Base-by-base conservation (phyloP, 2,797 vertebrate genomes). In the Onychomys leucogaster region DNA sequence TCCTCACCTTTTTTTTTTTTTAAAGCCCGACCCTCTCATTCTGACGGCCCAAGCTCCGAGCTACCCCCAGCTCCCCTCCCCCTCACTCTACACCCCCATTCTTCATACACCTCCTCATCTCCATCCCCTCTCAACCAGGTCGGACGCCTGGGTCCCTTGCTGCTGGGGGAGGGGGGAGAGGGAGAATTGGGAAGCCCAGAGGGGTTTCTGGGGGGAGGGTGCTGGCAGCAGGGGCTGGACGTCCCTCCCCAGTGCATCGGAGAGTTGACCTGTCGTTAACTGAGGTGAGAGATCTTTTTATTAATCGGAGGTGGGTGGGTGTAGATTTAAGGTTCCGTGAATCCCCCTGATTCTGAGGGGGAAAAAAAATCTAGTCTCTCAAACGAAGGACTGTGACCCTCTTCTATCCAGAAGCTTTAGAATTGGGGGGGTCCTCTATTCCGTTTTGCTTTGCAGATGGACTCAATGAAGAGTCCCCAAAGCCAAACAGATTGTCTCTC, bases 241-340 rank as follows among this genome's bases (percentile, higher is more conserved):
- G n/a, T 90, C 65, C 92, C 91, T 89, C 80, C 96, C 73, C 96
- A 63, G 91, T 80, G 93, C 96, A 76, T 73, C 95, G 95, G 94
- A 96, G 95, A 95, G 89, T 84, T 96, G 97, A 96, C 97, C 97
- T 95, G 43, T 49, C 91, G 21, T 81, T 87, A 59, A 69, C 96
- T 61, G 96, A 98, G 97, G 97, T 98, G 97, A 98, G 97, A 25
- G 95, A 91, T 92, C 96, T 95, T 91, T 93, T 80, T 92, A 86
- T 91, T 97, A 59, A 87, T 91, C 65, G 95, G 96, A 96, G 96
- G 97, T 97, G 97, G 97, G 97, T 94, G 97, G 97, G n/a, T 81
- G 78, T 57, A 43, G 88, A 84, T 94, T 32, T 84, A 57, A 87
- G 96, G 95, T 43, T 94, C 92, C 61, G 77, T 63, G 80, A 85